Evolutionary conservation across 2,113 vertebrate genomes (phyloP), one percentile per base, ranked within the genome.

Genomic region (Narcine bancroftii): DNA sequence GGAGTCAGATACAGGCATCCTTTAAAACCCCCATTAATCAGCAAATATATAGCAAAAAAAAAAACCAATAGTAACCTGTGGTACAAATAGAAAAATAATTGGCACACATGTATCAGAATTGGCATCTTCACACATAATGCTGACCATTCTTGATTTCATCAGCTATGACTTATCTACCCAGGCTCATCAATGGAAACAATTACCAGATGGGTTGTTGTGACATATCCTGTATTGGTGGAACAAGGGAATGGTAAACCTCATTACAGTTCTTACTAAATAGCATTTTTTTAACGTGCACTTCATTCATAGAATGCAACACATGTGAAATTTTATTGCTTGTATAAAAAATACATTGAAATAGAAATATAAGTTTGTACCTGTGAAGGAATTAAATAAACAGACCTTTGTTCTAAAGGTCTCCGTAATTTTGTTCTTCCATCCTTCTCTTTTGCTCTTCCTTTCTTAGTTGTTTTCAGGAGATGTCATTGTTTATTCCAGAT

Each of bases 221-320:
- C 39, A 26, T 42, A 65, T 91, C 10, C 36, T 39, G 17, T 47
- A 91, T 69, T 47, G 45, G 89, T 60, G 39, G 65, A n/a, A 69
- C 66, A 91, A 39, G 69, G 13, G 39, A 47, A 47, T 91, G 63
- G 33, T 71, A 71, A 24, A 91, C 42, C 69, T 69, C 71, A 65
- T 91, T 91, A 91, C 19, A 69, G 66, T 91, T 87, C 81, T 63
- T 91, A 47, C 45, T 91, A 47, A 91, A 91, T 91, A 69, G 89
- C 65, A 47, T 71, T 91, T 91, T 45, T 45, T 91, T 87, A 60
- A 71, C 71, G 89, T 71, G 89, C 42, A 91, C 89, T 69, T 91
- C 89, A 91, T 91, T 91, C 89, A 91, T 6, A 91, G 89, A 91
- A 91, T 91, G 89, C 89, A 91, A 47, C 89, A 91, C 89, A 73